Evolutionary conservation across 2,888 invertebrate genomes (phyloP).

Genomic region (Epistrophella euchroma): DNA sequence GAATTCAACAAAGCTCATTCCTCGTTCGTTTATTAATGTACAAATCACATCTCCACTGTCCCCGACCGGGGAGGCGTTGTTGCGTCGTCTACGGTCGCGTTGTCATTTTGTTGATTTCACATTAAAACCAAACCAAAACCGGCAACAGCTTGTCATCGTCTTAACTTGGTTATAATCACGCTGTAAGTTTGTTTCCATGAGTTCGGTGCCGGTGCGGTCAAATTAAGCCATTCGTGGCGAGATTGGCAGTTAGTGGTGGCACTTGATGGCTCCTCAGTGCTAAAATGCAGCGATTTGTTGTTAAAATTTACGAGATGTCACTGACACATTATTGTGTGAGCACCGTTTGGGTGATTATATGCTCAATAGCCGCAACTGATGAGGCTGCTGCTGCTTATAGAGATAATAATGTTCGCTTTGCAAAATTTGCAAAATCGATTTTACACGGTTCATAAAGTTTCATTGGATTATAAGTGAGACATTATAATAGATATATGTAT

Average conservation of each 20-base stretch:
- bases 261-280: slow-evolving; percentile 28
- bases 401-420: not conserved
- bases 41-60: slow-evolving; percentile 15
- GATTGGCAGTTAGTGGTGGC: slow-evolving; percentile 56
- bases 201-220: no score
- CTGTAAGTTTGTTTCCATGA: slow-evolving; percentile 37
- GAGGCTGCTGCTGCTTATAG: not conserved
- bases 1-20: not conserved
- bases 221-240: slow-evolving; percentile 58
- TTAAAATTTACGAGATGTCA: slow-evolving; percentile 53
- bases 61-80: not conserved
- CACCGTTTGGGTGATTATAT: slow-evolving; percentile 32
- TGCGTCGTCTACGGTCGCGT: not conserved
- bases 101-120: slow-evolving; percentile 26
- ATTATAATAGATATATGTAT: not conserved
- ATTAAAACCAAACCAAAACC: slow-evolving; percentile 41
- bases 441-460: slow-evolving; percentile 24
- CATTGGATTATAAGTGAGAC: slow-evolving; percentile 25
- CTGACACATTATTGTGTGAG: slow-evolving; percentile 35
- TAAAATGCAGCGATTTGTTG: slow-evolving; percentile 53
- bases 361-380: not conserved
- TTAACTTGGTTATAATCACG: slow-evolving; percentile 53
- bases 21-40: not conserved
- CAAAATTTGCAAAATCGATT: slow-evolving; percentile 26
- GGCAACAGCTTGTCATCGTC: slow-evolving; percentile 36